phyloP scores from a whole-genome alignment of 2,113 vertebrate species.

The Ciconia boyciana region DNA sequence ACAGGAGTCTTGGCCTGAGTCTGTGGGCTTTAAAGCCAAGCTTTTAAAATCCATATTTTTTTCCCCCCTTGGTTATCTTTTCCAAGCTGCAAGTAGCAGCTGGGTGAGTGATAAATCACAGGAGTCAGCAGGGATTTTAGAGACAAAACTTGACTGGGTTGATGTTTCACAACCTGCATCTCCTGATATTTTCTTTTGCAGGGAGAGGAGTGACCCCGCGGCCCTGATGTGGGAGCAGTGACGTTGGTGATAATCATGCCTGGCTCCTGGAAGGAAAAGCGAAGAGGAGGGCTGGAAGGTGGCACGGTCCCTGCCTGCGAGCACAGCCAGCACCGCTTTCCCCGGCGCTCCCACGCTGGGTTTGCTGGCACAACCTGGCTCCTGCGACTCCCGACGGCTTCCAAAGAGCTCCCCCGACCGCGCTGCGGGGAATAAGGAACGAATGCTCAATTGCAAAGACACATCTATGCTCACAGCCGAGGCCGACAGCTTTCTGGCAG shows the following conservation, averaged over 20 bases:
- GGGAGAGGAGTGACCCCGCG: neutral
- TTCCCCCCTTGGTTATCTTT: neutral
- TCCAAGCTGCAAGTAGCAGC: neutral
- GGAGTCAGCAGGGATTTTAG: neutral
- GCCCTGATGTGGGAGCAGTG: neutral
- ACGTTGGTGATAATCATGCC: neutral
- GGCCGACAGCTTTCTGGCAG: neutral
- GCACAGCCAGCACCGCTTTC: neutral
- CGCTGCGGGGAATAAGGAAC: accelerated
- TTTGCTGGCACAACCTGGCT: neutral
- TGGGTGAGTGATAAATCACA: neutral
- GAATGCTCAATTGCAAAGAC: neutral
- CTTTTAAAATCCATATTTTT: neutral
- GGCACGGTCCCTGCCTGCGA: neutral
- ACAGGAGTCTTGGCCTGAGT: neutral
- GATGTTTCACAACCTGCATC: neutral
- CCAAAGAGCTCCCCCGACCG: neutral
- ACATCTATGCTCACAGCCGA: neutral
- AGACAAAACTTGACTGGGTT: neutral
- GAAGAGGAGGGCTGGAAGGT: neutral
- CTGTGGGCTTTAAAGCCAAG: neutral
- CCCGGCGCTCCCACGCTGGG: neutral
- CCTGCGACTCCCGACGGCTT: accelerated
- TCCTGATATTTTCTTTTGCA: neutral
- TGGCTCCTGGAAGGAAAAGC: neutral